Base-by-base conservation (phyloP, 2,888 invertebrate genomes). In the Caenorhabditis becei region DNA sequence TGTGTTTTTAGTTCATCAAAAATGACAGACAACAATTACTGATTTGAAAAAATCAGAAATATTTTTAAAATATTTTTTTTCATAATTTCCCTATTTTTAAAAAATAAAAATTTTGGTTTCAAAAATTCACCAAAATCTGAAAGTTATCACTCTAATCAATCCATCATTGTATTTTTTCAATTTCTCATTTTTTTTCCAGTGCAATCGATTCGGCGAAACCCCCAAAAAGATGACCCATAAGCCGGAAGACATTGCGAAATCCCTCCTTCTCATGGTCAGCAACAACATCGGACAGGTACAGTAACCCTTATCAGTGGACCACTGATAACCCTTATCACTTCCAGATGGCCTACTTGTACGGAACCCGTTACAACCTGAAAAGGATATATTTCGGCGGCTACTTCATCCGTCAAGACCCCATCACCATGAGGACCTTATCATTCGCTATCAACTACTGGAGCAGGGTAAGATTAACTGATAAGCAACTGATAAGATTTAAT, bases 371-470 rank as follows among this genome's bases (percentile, higher is more conserved):
- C 90, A 92, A 93, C 26, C 91, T 94, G 85, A 93, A 93, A 84
- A 91, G 93, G 91, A 93, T 94, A 66, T 94, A 94, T 87, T 94
- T 94, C 91, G 94, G 94, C 37, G 94, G 94, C n/a, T 94, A 94
- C 89, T 94, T 94, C 91, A 92, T 94, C 37, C 92, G 94, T 44
- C 94, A 94, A 88, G 94, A 94, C 91, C 94, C 94, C 0, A 91
- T 94, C 11, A 94, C 94, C 65, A 94, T 94, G 94, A 93, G 94
- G 85, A 94, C 94, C 5, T 93, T 94, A 70, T 93, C 93, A 1
- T 94, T 93, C 91, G 93, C 94, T 62, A 94, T 94, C 78, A 94
- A 94, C 86, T 94, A 93, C 90, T 94, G 94, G 94, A 94, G 94
- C 71, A 93, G 93, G 91, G 93, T 92, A 5, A 3, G 47, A 11